Percentiles rank a stretch among this genome's conserved stretches.
phyloP scores from a whole-genome alignment of 2,113 vertebrate species.

The Naja naja region DNA sequence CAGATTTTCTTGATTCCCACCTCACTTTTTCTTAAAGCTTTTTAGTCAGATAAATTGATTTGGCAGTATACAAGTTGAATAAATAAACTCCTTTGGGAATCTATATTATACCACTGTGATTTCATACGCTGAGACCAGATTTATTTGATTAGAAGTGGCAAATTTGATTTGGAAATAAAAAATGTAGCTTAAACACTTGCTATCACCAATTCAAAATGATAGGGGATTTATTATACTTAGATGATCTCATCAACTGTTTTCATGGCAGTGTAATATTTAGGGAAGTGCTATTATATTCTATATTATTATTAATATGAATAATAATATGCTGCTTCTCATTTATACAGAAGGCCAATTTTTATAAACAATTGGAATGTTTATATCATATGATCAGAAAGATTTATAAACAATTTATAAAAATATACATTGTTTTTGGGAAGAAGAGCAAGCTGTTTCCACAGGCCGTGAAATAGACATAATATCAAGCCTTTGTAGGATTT shows the following conservation, averaged over 20 bases:
- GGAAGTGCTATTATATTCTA: not conserved
- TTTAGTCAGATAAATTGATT: not conserved
- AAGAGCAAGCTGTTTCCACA: not conserved
- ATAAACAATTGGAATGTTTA: not conserved
- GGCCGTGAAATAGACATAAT: not conserved
- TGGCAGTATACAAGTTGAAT: not conserved
- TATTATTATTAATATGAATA: too few relatives aligned
- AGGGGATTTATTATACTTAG: not conserved
- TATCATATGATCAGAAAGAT: not conserved
- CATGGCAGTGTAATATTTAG: not conserved
- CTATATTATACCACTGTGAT: not conserved
- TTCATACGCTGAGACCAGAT: not conserved
- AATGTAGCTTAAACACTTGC: not conserved
- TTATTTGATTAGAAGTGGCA: not conserved
- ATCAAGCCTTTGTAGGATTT: not conserved
- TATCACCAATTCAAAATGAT: not conserved
- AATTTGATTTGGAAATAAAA: not conserved
- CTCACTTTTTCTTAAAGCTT: not conserved
- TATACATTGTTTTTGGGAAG: not conserved
- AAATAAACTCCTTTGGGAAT: not conserved
- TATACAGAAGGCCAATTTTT: not conserved
- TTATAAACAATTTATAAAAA: not conserved
- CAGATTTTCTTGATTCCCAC: not conserved
- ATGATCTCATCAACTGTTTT: not conserved
- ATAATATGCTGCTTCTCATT: not conserved